These are phyloP conservation scores for Leptestheria dahalacensis DNA, from an alignment of 1,140 invertebrate genomes.

Conservation along the genomic window DNA sequence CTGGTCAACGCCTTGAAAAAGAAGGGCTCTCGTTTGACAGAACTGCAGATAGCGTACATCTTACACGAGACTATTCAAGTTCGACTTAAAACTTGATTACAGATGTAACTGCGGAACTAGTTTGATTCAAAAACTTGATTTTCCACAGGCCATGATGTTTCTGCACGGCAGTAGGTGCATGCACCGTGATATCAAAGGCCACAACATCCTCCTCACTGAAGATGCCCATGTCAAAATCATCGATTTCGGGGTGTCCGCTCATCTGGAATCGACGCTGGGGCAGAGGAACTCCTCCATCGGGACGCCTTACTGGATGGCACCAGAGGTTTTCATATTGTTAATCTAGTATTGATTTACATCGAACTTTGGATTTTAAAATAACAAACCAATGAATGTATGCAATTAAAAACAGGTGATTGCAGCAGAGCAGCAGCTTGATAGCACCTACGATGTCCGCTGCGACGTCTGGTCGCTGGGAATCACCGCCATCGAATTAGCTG, in stretches of 20 bases:
- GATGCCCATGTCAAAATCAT: slow-evolving; percentile 58
- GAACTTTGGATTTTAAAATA: too few species aligned
- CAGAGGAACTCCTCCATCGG: slow-evolving; percentile 52
- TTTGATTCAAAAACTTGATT: not conserved
- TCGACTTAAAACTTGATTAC: too few species aligned
- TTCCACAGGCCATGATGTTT: slow-evolving; percentile 44
- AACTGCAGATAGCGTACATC: slow-evolving; percentile 63
- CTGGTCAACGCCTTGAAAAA: slow-evolving; percentile 52
- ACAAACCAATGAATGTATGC: too few species aligned
- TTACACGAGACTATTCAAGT: slow-evolving; percentile 53
- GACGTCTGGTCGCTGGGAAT: slow-evolving; percentile 67
- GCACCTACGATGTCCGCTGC: slow-evolving; percentile 63
- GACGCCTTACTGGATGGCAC: slow-evolving; percentile 74
- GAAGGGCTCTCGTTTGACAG: slow-evolving; percentile 41
- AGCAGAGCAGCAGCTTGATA: slow-evolving; percentile 63
- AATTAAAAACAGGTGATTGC: slow-evolving; percentile 50
- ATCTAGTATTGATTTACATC: too few species aligned
- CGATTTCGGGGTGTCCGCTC: slow-evolving; percentile 71
- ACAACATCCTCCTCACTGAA: slow-evolving; percentile 65
- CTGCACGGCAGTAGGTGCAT: slow-evolving; percentile 64
- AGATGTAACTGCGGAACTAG: too few species aligned
- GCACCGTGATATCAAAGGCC: slow-evolving; percentile 70
- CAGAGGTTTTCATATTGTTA: too few species aligned
- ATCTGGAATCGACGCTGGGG: slow-evolving; percentile 43
- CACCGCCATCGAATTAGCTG: slow-evolving; percentile 63